Conservation (phyloP, 2,113 vertebrate species). For the Sturnira hondurensis region DNA sequence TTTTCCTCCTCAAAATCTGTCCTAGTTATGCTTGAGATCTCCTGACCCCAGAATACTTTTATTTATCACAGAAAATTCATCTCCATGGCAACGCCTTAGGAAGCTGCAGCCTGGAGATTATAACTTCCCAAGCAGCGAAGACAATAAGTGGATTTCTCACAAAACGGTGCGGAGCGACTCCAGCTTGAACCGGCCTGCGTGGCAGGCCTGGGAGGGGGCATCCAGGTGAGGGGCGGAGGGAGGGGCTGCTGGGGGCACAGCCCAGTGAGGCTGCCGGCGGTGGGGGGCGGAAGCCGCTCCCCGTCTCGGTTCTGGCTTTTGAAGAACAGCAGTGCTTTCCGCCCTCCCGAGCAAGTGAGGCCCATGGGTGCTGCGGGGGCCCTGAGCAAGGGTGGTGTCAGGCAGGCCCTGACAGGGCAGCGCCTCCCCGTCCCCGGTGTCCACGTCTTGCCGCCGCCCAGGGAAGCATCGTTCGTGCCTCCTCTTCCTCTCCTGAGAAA, state of each 20-base stretch:
- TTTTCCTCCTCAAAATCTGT: constrained; percentile 79
- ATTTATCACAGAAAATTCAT: constrained; percentile 84
- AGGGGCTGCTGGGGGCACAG: neutral
- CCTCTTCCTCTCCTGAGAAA: neutral
- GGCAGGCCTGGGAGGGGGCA: neutral
- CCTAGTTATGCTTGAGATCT: constrained; percentile 79
- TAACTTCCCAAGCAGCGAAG: constrained; percentile 78
- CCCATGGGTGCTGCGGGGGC: neutral
- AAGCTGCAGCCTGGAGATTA: constrained; percentile 77
- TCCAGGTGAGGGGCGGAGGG: neutral
- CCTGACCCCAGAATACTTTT: constrained; percentile 84
- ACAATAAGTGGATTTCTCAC: constrained; percentile 63
- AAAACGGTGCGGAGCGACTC: constrained; percentile 38
- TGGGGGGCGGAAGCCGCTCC: neutral
- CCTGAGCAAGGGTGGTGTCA: neutral
- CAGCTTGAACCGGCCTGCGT: neutral
- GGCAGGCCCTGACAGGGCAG: neutral
- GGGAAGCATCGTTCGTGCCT: accelerated
- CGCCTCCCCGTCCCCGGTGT: accelerated
- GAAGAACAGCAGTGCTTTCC: neutral
- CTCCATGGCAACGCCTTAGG: constrained; percentile 85
- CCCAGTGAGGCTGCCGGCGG: neutral
- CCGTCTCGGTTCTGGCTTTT: neutral
- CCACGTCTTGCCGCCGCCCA: neutral
- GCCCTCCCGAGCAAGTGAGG: neutral